Evolutionary conservation across 1,140 invertebrate genomes (phyloP).

Genomic region (Diorhabda sublineata): DNA sequence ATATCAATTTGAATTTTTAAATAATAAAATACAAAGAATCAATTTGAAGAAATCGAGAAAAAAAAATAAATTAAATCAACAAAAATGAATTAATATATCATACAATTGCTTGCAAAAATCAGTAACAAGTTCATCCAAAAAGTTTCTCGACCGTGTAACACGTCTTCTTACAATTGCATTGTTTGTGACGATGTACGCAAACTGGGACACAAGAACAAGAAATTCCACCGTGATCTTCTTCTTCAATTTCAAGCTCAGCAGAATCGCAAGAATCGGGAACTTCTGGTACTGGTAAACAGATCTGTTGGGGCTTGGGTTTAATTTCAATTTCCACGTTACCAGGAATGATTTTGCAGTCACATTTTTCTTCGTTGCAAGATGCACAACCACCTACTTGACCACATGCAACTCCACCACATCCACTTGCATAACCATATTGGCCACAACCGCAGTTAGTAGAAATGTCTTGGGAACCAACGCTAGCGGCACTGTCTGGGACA

Average conservation of each 20-base stretch:
- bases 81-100: not conserved
- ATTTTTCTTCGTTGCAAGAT: not conserved
- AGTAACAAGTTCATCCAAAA: not conserved
- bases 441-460: not conserved
- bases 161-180: slow-evolving; percentile 1
- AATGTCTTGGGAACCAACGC: not conserved
- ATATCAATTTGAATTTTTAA: too few species aligned
- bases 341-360: slow-evolving; percentile 10
- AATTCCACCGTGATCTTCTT: slow-evolving; percentile 3
- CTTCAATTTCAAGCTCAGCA: not conserved
- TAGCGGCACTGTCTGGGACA: slow-evolving; percentile 6
- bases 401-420: not conserved
- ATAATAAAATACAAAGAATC: too few species aligned
- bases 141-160: not conserved
- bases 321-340: slow-evolving; percentile 16
- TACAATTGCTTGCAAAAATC: slow-evolving; percentile 14
- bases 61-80: not conserved
- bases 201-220: slow-evolving; percentile 4
- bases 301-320: slow-evolving; percentile 10
- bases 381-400: not conserved
- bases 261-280: slow-evolving; percentile 10
- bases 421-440: not conserved
- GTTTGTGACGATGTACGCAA: slow-evolving; percentile 4
- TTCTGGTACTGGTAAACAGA: not conserved
- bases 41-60: not conserved